A percentile compares a stretch with the other conserved stretches of the same genome.
These are phyloP conservation scores for Mionectes macconnelli DNA, from an alignment of 2,113 vertebrate genomes.

Conservation along the genomic window DNA sequence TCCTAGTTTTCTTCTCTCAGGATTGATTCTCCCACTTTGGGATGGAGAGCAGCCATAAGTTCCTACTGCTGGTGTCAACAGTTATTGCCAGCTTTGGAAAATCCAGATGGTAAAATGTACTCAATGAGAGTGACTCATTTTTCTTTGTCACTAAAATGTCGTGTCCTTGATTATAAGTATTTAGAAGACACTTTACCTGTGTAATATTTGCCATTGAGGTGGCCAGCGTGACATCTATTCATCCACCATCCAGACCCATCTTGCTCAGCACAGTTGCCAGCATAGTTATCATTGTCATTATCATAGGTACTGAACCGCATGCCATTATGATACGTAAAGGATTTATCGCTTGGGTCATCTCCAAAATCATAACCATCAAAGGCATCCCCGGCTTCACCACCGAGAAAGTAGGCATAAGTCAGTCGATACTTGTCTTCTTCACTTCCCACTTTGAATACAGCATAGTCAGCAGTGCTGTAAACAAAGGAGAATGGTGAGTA, in stretches of 20 bases:
- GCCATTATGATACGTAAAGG: constrained; percentile 88
- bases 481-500: background rate
- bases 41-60: background rate
- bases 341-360: constrained; percentile 87
- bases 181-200: constrained; percentile 57
- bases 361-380: constrained; percentile 89
- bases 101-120: background rate
- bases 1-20: background rate
- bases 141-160: background rate
- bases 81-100: background rate
- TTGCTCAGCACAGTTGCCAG: constrained; percentile 87
- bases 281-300: constrained; percentile 88
- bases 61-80: background rate
- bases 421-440: constrained; percentile 88
- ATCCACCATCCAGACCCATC: constrained; percentile 99
- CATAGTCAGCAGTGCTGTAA: constrained; percentile 88
- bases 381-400: constrained; percentile 89
- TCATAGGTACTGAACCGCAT: constrained; percentile 92
- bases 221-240: constrained; percentile 94
- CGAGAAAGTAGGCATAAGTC: constrained; percentile 82
- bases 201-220: constrained; percentile 94
- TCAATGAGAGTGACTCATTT: background rate
- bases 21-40: background rate
- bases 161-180: background rate
- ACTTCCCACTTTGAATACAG: constrained; percentile 80